Conservation (phyloP, 2,797 vertebrate genomes). For the Salmo trutta region DNA sequence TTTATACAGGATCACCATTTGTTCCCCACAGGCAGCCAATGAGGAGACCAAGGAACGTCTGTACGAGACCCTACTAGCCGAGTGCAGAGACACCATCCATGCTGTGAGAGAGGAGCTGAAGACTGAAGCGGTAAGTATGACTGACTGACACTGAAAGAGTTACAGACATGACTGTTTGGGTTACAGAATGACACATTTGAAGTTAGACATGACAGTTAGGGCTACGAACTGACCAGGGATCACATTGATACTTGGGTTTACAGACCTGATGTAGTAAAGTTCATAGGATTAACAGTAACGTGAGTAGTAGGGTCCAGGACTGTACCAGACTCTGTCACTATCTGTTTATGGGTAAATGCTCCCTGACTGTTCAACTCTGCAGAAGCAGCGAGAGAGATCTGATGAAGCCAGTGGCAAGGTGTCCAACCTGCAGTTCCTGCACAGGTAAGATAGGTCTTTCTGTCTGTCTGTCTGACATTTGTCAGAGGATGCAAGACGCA, state of each 20-base stretch:
- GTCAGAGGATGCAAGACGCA: neutral
- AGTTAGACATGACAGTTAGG: neutral
- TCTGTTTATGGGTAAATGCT: neutral
- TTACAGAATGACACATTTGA: neutral
- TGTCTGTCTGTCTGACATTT: neutral
- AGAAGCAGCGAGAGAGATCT: conserved; percentile 92
- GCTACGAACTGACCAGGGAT: neutral
- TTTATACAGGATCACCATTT: neutral
- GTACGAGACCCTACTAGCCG: conserved; percentile 93
- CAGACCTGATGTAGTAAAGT: neutral
- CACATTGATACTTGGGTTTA: neutral
- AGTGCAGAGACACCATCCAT: conserved; percentile 97
- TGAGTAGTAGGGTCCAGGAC: too few species aligned
- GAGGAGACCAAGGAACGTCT: conserved; percentile 96
- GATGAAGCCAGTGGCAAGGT: conserved; percentile 89
- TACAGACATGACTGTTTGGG: neutral
- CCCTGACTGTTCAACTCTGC: conserved; percentile 26
- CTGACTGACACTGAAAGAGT: neutral
- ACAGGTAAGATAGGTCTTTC: conserved; percentile 81
- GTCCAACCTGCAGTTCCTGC: conserved; percentile 94
- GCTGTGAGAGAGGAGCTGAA: conserved; percentile 93
- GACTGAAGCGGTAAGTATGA: conserved; percentile 83
- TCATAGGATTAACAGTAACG: neutral
- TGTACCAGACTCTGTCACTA: too few species aligned
- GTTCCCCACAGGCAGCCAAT: conserved; percentile 80